These are phyloP conservation scores for Chelonus formosanus DNA, from an alignment of 2,888 invertebrate species.

Conservation along the genomic window DNA sequence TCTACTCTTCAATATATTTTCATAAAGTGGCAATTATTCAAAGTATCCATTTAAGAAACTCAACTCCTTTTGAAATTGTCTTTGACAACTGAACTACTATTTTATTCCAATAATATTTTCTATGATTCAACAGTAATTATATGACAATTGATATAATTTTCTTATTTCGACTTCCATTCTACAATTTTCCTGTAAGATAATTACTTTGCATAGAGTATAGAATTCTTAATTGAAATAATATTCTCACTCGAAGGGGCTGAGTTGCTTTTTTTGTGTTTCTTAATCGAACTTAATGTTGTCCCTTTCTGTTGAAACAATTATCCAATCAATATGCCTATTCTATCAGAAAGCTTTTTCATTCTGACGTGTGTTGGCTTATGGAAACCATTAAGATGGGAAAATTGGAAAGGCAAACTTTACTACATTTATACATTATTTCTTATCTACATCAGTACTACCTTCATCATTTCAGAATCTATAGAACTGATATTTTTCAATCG, in stretches of 20 bases:
- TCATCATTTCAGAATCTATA: slow-evolving; percentile 10
- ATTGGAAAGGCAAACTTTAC: neutral
- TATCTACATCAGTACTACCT: neutral
- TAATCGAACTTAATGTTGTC: neutral
- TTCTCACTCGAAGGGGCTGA: neutral
- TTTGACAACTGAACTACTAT: no score
- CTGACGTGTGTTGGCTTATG: slow-evolving; percentile 6
- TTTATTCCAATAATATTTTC: no score
- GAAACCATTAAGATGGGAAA: neutral
- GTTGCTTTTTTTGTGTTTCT: neutral
- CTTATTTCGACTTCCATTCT: no score
- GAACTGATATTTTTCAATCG: slow-evolving; percentile 3
- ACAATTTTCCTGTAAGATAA: no score
- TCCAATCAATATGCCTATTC: slow-evolving; percentile 1
- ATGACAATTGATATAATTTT: no score
- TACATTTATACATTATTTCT: slow-evolving; percentile 5
- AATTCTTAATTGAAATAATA: no score
- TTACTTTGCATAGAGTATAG: no score
- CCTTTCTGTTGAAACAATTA: neutral
- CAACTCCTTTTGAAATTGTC: no score
- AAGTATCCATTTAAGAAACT: no score
- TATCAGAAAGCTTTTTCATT: slow-evolving; percentile 8
- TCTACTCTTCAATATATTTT: no score
- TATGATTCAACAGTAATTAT: no score
- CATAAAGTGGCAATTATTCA: no score